Evolutionary conservation across 2,888 invertebrate species (phyloP).

Genomic region (Aricia artaxerxes): DNA sequence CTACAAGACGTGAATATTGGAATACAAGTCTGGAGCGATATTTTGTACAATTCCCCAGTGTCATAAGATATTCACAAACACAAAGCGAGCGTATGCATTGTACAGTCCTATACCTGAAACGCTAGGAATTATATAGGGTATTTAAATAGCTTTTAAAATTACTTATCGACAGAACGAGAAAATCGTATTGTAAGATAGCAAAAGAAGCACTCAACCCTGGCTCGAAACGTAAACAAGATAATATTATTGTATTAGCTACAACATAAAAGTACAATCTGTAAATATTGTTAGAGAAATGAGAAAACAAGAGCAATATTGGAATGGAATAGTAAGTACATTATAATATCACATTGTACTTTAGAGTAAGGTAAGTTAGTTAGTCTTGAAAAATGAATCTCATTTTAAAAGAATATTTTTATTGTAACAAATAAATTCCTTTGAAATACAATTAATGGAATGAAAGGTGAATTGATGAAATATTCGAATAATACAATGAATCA

Average conservation of each 20-base stretch:
- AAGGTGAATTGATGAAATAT: background rate
- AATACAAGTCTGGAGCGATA: slow-evolving; percentile 26
- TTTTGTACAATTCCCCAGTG: slow-evolving; percentile 28
- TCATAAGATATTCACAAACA: slow-evolving; percentile 30
- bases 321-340: background rate
- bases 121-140: slow-evolving; percentile 8
- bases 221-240: slow-evolving; percentile 10
- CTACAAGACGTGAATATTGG: slow-evolving; percentile 30
- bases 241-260: slow-evolving; percentile 1
- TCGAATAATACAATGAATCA: background rate
- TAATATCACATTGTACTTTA: background rate
- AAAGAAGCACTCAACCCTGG: slow-evolving; percentile 4
- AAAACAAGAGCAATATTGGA: slow-evolving; percentile 8
- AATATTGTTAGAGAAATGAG: background rate
- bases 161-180: background rate
- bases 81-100: slow-evolving; percentile 26
- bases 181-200: slow-evolving; percentile 4
- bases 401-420: background rate
- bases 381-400: background rate
- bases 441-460: slow-evolving; percentile 1
- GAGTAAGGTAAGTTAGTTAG: background rate
- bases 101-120: slow-evolving; percentile 15
- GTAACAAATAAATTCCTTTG: background rate
- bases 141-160: slow-evolving; percentile 23
- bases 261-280: slow-evolving; percentile 9